Percentiles rank a stretch among this genome's conserved stretches.
phyloP scores from a whole-genome alignment of 2,888 invertebrate species.

The Ceratothoa steindachneri region DNA sequence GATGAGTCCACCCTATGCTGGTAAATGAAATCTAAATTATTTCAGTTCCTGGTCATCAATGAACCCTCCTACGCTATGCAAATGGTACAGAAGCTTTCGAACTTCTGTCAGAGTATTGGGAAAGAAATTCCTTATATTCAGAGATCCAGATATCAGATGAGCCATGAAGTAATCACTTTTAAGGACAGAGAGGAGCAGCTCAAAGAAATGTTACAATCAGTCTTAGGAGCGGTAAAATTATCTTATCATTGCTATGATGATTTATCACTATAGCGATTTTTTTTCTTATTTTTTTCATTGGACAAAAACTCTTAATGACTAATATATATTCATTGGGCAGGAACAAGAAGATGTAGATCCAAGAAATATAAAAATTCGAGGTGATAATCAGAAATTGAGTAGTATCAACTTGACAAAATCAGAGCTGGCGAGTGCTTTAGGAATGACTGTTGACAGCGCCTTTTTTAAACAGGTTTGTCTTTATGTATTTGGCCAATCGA shows the following conservation, averaged over 20 bases:
- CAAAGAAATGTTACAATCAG: conserved; percentile 54
- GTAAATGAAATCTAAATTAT: too few species aligned
- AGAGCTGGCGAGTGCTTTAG: conserved; percentile 62
- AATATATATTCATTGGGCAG: too few species aligned
- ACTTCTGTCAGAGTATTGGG: conserved; percentile 52
- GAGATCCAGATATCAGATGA: conserved; percentile 29
- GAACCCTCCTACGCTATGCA: conserved; percentile 51
- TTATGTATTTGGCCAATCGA: too few species aligned
- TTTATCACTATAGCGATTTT: too few species aligned
- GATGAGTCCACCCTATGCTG: too few species aligned
- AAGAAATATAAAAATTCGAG: too few species aligned
- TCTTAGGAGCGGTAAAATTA: neutral
- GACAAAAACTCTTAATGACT: too few species aligned
- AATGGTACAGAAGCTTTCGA: conserved; percentile 54
- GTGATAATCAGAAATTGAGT: too few species aligned
- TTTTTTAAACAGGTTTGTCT: conserved; percentile 57
- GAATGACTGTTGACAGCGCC: conserved; percentile 58
- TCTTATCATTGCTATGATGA: too few species aligned
- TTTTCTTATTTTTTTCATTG: too few species aligned
- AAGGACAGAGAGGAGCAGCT: conserved; percentile 56
- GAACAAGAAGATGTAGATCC: too few species aligned
- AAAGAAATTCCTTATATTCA: conserved; percentile 44
- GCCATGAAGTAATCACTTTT: conserved; percentile 55
- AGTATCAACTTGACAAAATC: conserved; percentile 58
- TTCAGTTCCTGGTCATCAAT: neutral